Conservation (phyloP, 2,113 vertebrate genomes). For the Gulo gulo region DNA sequence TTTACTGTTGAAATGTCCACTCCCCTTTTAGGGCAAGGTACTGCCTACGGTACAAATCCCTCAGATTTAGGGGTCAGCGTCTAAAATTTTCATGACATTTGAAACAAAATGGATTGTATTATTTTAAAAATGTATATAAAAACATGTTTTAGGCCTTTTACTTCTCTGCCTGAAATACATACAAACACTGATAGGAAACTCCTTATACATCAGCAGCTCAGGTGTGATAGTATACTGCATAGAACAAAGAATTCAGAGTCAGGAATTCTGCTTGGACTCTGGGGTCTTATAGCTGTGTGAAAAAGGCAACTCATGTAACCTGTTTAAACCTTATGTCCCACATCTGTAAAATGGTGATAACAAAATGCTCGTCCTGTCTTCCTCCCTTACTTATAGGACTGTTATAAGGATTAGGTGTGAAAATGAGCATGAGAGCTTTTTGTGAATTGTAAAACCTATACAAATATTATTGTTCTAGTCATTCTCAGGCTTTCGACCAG, state of each 20-base stretch:
- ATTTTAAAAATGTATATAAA: constrained; percentile 8
- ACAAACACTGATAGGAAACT: background rate
- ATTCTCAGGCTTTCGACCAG: constrained; percentile 11
- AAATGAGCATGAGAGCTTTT: constrained; percentile 10
- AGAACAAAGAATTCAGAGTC: background rate
- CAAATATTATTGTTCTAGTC: background rate
- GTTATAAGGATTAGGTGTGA: background rate
- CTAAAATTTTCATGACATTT: constrained; percentile 24
- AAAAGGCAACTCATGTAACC: background rate
- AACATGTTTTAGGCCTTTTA: background rate
- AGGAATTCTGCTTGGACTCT: background rate
- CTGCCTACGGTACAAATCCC: background rate
- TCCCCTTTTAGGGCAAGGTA: background rate
- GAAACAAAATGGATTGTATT: constrained; percentile 20
- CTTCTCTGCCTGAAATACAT: background rate
- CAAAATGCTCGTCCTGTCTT: background rate
- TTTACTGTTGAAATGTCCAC: background rate
- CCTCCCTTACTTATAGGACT: background rate
- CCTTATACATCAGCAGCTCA: background rate
- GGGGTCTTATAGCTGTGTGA: background rate
- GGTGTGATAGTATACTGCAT: background rate
- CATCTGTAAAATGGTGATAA: background rate
- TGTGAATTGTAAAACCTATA: constrained; percentile 45
- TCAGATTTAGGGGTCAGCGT: background rate
- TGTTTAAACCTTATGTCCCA: background rate